Conservation (phyloP, 2,113 vertebrate species). For the Otus sunia region DNA sequence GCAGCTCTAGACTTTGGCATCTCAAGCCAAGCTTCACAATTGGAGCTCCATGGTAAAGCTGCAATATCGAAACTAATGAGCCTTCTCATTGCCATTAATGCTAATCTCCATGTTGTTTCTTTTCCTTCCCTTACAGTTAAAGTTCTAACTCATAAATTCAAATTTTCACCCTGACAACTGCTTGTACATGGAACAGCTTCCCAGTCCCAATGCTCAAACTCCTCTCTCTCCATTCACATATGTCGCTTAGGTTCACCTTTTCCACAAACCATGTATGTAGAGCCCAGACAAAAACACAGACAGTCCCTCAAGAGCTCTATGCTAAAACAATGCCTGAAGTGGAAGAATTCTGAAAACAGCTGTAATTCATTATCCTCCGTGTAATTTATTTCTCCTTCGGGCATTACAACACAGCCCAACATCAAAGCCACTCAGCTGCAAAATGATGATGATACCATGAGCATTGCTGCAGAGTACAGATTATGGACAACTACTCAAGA, state of each 20-base stretch:
- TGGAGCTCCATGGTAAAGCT: not conserved
- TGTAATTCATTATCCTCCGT: not conserved
- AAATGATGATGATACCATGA: not conserved
- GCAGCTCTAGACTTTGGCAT: not conserved
- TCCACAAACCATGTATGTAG: not conserved
- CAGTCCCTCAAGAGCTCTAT: not conserved
- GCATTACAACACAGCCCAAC: not conserved
- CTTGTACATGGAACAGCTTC: not conserved
- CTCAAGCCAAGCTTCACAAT: not conserved
- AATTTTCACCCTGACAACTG: not conserved
- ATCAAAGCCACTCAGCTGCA: slow-evolving; percentile 6
- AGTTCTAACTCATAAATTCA: not conserved
- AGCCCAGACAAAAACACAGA: not conserved
- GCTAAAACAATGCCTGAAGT: not conserved
- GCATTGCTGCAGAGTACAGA: not conserved
- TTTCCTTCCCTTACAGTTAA: not conserved
- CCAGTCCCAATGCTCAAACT: not conserved
- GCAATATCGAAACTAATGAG: not conserved
- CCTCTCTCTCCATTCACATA: not conserved
- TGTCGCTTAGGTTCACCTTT: not conserved
- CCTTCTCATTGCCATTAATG: not conserved
- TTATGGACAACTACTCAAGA: not conserved
- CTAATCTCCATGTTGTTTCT: not conserved
- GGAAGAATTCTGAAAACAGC: slow-evolving; percentile 15
- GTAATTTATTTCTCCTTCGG: slow-evolving; percentile 24